These are phyloP conservation scores for Lepas anatifera DNA, from an alignment of 2,888 invertebrate genomes.

Conservation along the genomic window DNA sequence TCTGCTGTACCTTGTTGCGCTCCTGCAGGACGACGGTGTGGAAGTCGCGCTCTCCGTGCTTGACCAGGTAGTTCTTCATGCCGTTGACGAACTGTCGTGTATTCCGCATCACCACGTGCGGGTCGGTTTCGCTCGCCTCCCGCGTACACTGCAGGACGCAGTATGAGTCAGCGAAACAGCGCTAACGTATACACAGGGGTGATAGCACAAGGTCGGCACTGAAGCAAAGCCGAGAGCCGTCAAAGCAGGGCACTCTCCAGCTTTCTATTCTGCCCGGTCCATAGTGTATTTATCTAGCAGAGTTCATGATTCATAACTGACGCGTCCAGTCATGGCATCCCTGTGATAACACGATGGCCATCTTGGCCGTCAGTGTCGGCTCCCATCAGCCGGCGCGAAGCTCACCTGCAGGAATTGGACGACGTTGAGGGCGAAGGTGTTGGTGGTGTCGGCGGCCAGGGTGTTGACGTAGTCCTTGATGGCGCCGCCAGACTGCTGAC, in stretches of 20 bases:
- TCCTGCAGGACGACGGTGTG: slow-evolving; percentile 81
- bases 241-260: no score
- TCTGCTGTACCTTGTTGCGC: slow-evolving; percentile 62
- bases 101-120: slow-evolving; percentile 53
- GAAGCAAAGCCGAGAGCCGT: no score
- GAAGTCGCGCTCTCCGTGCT: slow-evolving; percentile 87
- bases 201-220: no score
- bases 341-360: no score
- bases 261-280: no score
- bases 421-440: slow-evolving; percentile 82
- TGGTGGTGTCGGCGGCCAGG: slow-evolving; percentile 67
- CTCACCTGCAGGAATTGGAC: slow-evolving; percentile 64
- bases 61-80: slow-evolving; percentile 94
- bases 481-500: slow-evolving; percentile 51
- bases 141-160: slow-evolving; percentile 53
- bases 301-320: no score
- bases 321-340: no score
- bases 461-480: slow-evolving; percentile 65
- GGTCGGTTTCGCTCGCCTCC: slow-evolving; percentile 76
- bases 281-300: no score
- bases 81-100: slow-evolving; percentile 95
- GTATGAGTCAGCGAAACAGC: no score
- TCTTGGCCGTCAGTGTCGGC: no score
- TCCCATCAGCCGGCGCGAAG: no score
- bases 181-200: no score